Percentiles rank a stretch among this genome's conserved stretches.
These are phyloP conservation scores for Drosophila mimica DNA, from an alignment of 2,888 invertebrate species.

Conservation along the genomic window DNA sequence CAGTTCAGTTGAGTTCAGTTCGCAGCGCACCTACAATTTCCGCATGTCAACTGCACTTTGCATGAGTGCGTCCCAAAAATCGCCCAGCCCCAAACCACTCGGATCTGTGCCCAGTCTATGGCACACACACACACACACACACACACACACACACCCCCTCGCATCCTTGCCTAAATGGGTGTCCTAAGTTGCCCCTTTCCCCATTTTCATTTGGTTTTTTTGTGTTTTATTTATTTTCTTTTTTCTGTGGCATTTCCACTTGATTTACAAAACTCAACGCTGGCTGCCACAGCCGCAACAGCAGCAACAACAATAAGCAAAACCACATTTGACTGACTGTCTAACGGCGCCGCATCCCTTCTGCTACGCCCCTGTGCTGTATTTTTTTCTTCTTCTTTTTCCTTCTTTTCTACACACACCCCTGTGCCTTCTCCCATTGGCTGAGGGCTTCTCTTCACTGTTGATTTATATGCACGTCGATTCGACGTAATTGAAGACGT, in stretches of 20 bases:
- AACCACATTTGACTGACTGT: constrained; percentile 75
- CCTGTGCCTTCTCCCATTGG: constrained; percentile 3
- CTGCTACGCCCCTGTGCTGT: neutral
- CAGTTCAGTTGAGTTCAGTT: constrained; percentile 14
- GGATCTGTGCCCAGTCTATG: neutral
- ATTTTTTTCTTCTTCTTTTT: neutral
- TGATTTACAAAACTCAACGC: constrained; percentile 78
- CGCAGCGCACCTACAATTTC: constrained; percentile 74
- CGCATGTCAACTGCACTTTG: constrained; percentile 81
- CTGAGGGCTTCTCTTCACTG: constrained; percentile 49
- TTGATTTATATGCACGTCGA: constrained; percentile 80
- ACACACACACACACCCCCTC: neutral
- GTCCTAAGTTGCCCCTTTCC: constrained; percentile 5
- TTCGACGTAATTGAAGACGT: constrained; percentile 80
- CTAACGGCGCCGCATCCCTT: constrained; percentile 31
- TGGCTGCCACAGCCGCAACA: constrained; percentile 16
- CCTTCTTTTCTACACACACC: neutral
- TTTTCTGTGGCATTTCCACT: constrained; percentile 72
- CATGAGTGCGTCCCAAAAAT: constrained; percentile 67
- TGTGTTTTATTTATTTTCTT: constrained; percentile 19
- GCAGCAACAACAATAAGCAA: constrained; percentile 56
- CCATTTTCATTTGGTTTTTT: constrained; percentile 11
- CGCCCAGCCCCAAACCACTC: neutral
- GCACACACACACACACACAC: neutral
- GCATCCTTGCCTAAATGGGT: neutral